Evolutionary conservation across 2,888 invertebrate genomes (phyloP).

Genomic region (Allygus modestus): DNA sequence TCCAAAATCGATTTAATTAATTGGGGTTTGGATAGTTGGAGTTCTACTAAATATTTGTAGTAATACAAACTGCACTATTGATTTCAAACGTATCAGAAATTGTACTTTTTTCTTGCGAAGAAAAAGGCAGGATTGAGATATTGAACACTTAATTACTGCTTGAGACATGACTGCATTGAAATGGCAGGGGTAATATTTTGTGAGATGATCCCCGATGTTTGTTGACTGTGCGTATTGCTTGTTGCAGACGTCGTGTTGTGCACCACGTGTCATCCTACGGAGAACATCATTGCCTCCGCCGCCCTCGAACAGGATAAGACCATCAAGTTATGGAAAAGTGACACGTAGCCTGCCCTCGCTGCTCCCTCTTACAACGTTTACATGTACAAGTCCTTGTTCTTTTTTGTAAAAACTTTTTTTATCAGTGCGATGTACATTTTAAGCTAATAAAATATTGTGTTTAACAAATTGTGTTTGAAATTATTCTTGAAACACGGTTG

Average conservation of each 20-base stretch:
- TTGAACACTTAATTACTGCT: no score
- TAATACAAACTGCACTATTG: no score
- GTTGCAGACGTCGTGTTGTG: slow-evolving; percentile 91
- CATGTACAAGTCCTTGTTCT: slow-evolving; percentile 20
- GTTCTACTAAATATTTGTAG: no score
- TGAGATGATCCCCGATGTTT: no score
- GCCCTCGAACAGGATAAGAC: slow-evolving; percentile 99
- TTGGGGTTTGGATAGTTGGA: no score
- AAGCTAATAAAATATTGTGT: slow-evolving; percentile 24
- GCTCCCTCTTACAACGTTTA: neutral
- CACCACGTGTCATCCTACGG: slow-evolving; percentile 99
- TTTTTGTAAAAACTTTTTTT: slow-evolving; percentile 36
- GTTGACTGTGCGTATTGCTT: no score
- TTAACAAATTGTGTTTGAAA: slow-evolving; percentile 64
- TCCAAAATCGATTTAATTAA: no score
- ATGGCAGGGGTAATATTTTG: no score
- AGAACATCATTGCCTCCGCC: slow-evolving; percentile 99
- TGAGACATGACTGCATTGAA: no score
- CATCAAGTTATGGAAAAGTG: slow-evolving; percentile 99
- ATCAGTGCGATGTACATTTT: slow-evolving; percentile 28
- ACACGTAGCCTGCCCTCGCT: slow-evolving; percentile 75
- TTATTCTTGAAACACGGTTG: neutral
- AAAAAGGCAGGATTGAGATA: no score
- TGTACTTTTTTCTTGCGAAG: no score
- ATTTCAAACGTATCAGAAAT: no score